These are phyloP conservation scores for Anser brachyrhynchus DNA, from an alignment of 2,113 vertebrate species.

Conservation along the genomic window DNA sequence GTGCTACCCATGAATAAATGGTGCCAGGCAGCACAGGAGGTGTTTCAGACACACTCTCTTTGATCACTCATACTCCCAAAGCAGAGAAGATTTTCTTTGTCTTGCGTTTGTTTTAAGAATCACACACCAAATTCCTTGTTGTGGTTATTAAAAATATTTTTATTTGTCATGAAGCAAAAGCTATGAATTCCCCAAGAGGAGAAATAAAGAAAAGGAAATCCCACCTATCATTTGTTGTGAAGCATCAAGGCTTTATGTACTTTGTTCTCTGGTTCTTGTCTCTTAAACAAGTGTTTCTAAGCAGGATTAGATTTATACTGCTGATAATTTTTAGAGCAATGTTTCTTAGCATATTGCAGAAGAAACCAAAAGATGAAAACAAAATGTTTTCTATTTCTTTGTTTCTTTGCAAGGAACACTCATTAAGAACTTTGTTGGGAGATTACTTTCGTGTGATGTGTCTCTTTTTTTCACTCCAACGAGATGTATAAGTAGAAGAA, in stretches of 20 bases:
- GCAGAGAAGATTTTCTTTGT: neutral
- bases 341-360: neutral
- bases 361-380: neutral
- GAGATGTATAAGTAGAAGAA: neutral
- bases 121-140: neutral
- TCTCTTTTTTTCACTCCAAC: neutral
- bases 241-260: constrained; percentile 1
- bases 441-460: neutral
- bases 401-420: constrained; percentile 6
- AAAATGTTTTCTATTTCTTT: neutral
- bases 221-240: neutral
- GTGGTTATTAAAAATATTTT: constrained; percentile 62
- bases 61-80: neutral
- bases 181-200: constrained; percentile 9
- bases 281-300: constrained; percentile 41
- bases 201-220: constrained; percentile 1
- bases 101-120: constrained; percentile 13
- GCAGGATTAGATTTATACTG: constrained; percentile 39
- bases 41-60: neutral
- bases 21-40: neutral
- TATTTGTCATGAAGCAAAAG: constrained; percentile 42
- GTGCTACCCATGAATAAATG: neutral
- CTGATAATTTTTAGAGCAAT: neutral
- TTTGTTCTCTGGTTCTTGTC: constrained; percentile 24
- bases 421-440: constrained; percentile 5